Evolutionary conservation across 2,797 vertebrate species (phyloP).

Genomic region (Acanthurus tractus): DNA sequence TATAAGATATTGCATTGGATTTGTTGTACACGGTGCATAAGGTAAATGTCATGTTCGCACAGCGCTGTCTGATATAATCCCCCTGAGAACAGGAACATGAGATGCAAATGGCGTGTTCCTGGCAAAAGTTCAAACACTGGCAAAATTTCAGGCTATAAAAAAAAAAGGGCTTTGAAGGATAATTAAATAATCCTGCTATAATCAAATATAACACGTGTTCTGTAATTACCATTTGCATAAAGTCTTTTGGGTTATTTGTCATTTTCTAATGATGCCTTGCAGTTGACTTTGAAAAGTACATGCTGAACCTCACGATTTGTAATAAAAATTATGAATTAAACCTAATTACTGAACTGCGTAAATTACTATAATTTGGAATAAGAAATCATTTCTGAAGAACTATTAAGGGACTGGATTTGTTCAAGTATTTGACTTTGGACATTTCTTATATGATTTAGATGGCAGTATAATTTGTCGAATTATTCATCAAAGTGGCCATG

Average conservation of each 20-base stretch:
- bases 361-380: slow-evolving; percentile 59
- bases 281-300: slow-evolving; percentile 56
- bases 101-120: neutral
- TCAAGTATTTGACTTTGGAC: slow-evolving; percentile 56
- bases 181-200: slow-evolving; percentile 24
- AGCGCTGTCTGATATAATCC: slow-evolving; percentile 16
- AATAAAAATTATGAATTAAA: slow-evolving; percentile 43
- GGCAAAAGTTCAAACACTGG: neutral
- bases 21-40: slow-evolving; percentile 34
- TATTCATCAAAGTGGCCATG: slow-evolving; percentile 28
- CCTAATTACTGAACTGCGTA: slow-evolving; percentile 41
- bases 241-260: slow-evolving; percentile 40
- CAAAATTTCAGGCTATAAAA: neutral
- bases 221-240: slow-evolving; percentile 33
- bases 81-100: slow-evolving; percentile 4
- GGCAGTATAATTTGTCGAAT: slow-evolving; percentile 55
- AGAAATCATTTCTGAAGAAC: slow-evolving; percentile 40
- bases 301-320: slow-evolving; percentile 22
- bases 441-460: slow-evolving; percentile 47
- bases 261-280: slow-evolving; percentile 32
- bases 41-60: slow-evolving; percentile 32
- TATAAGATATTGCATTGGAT: slow-evolving; percentile 37
- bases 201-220: slow-evolving; percentile 34
- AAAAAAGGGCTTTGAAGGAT: neutral
- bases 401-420: slow-evolving; percentile 52